phyloP scores from a whole-genome alignment of 2,888 invertebrate genomes.

The Phasia obesa region DNA sequence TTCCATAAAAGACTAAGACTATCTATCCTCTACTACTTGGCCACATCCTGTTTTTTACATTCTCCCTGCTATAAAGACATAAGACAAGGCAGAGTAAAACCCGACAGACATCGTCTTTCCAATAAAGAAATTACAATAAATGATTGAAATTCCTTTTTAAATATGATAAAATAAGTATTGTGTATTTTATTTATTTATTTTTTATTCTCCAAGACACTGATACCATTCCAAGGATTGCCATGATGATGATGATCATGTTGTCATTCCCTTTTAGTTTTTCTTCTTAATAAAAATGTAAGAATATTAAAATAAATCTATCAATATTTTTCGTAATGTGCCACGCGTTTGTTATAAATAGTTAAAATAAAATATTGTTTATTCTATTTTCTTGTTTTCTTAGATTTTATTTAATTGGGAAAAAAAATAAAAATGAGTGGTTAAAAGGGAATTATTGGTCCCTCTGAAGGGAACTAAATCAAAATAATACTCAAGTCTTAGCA shows the following conservation, averaged over 20 bases:
- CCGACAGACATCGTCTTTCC: background rate
- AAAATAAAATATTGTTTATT: too few relatives aligned
- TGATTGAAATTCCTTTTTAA: constrained; percentile 30
- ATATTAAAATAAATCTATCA: background rate
- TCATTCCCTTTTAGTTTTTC: background rate
- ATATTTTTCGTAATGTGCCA: background rate
- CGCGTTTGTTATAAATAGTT: background rate
- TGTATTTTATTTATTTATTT: background rate
- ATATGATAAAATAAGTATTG: constrained; percentile 29
- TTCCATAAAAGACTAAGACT: too few relatives aligned
- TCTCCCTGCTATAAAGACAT: too few relatives aligned
- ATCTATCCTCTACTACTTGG: background rate
- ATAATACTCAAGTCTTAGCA: too few relatives aligned
- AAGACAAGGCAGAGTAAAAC: background rate
- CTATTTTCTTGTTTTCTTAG: too few relatives aligned
- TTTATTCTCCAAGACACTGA: background rate
- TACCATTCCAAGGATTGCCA: background rate
- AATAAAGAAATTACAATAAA: constrained; percentile 36
- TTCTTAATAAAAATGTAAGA: background rate
- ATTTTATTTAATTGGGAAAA: too few relatives aligned
- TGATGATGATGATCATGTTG: constrained; percentile 12
- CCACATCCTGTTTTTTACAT: background rate
- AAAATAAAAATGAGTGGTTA: too few relatives aligned
- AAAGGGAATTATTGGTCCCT: too few relatives aligned
- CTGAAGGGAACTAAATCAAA: too few relatives aligned